Base-by-base conservation (phyloP, 1,140 invertebrate species). In the Glossosoma conforme region DNA sequence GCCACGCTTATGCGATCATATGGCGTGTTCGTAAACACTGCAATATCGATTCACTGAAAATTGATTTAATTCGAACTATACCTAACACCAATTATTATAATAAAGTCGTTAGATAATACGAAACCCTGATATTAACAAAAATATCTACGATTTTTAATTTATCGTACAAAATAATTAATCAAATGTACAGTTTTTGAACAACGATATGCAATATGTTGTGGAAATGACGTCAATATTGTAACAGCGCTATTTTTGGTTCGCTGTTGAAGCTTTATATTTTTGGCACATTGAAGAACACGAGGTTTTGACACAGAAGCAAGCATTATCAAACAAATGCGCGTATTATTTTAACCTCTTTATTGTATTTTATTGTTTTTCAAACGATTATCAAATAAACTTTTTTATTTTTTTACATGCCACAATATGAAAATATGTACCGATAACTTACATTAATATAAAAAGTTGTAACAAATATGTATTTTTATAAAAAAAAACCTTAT, bases 191-290 rank as follows among this genome's bases (percentile, higher is more conserved):
- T 38, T 38, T 38, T 15, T 38, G 36, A 17, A 33, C 15, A 32
- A 50, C 44, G 54, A 56, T 43, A 56, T 45, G 54, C 49, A 48
- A 56, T 52, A 52, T 56, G 44, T 44, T 51, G 49, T 42, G 49
- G 47, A 51, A 48, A 47, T 52, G 54, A 56, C 54, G 55, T 53
- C 41, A 50, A 47, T 36, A 22, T 20, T 18, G 24, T 32, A 33
- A 33, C 50, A 57, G 55, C 55, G 55, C 55, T 57, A 57, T 57
- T 57, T 57, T 57, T 53, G 55, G 55, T 57, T 53, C 55, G 55
- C 40, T 53, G 40, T 49, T 52, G 45, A 56, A 43, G 40, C 49
- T 51, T 50, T 28, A 32, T 57, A 57, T 57, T 57, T 57, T 57
- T 57, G 55, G 50, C 55, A 49, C 54, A 25, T 52, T 42, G 21